Evolutionary conservation across 1,140 invertebrate species (phyloP), one percentile per base, ranked within the genome.

Genomic region (Hycleus cichorii): DNA sequence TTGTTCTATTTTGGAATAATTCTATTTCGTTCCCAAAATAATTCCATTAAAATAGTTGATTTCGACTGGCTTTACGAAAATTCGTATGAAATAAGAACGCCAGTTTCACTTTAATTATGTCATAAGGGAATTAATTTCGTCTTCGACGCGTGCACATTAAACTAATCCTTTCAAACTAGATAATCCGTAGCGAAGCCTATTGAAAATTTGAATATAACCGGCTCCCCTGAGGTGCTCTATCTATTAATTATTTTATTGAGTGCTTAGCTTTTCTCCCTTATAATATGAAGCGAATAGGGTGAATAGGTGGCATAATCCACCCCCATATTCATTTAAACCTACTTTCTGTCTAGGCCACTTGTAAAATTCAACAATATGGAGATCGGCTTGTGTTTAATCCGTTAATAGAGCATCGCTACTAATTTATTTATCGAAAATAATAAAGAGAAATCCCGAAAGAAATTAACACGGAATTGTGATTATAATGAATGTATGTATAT

Each of bases 171-270:
- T 65, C 57, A 63, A 65, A 63, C 64, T 62, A 57, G 58, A 61
- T 65, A 65, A 65, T 65, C 64, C 58, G 58, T 57, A 51, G 47
- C 53, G 58, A 18, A 52, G 49, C 50, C 54, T 49, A 64, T 65
- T 57, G 54, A 57, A 68, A 70, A 70, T 70, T 65, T 70, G 66
- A 70, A 70, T 68, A 65, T 67, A 64, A 64, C 55, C 63, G 58
- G 48, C 56, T 62, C 59, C 63, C 66, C 66, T 57, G 58, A 63
- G 66, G 58, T 62, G 58, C 56, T 57, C 68, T 70, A 32, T 32
- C 32, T 32, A 70, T 70, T 70, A 70, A 70, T 70, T 70, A 70
- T 70, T 70, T 70, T 70, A 70, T 70, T 64, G 68, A 67, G 63
- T 63, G 66, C 57, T 62, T 58, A 57, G 51, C 58, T 50, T 49